Evolutionary conservation across 2,888 invertebrate genomes (phyloP), one percentile per base, ranked within the genome.

Genomic region (Apamea monoglypha): DNA sequence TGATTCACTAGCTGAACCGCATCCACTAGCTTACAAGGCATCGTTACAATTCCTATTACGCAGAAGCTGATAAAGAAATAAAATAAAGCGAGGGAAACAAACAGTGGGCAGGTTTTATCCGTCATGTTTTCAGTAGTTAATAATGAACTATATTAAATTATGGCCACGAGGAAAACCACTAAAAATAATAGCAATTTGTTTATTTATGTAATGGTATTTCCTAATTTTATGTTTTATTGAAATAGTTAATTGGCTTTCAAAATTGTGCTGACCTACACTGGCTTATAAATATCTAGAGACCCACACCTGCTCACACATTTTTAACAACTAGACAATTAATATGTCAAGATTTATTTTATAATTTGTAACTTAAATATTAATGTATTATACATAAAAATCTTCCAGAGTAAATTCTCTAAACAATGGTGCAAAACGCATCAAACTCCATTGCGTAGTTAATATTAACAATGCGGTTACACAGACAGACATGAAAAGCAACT

Each of bases 91-190:
- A 50, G 1, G 32, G 6, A 36, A 56, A 29, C 74, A 56, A 40
- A 47, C 21, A 53, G 16, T 21, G 12, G 14, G 36, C 1, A 47
- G 40, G 25, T 32, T 81, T 18, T 63, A 63, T 44, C 7, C 5
- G 40, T 32, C 8, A 53, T 61, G 16, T 72, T 64, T 75, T 47
- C 44, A 47, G 29, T 64, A 44, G 4, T 64, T 10, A 47, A 50
- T 78, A 32, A 16, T 32, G 0, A 32, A 50, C 3, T 47, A 25
- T 47, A 16, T 29, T 72, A 73, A 79, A 71, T n/a, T 44, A 66
- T 64, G 44, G 44, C 29, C 10, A 8, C 21, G 32, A 81, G 81
- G 82, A 79, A 44, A 79, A 63, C 32, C 12, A 25, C 21, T 2
- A n/a, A 14, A n/a, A 71, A 81, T 21, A 36, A 18, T 18, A 2